phyloP scores from a whole-genome alignment of 1,140 invertebrate species.

The Cotesia chilonis region DNA sequence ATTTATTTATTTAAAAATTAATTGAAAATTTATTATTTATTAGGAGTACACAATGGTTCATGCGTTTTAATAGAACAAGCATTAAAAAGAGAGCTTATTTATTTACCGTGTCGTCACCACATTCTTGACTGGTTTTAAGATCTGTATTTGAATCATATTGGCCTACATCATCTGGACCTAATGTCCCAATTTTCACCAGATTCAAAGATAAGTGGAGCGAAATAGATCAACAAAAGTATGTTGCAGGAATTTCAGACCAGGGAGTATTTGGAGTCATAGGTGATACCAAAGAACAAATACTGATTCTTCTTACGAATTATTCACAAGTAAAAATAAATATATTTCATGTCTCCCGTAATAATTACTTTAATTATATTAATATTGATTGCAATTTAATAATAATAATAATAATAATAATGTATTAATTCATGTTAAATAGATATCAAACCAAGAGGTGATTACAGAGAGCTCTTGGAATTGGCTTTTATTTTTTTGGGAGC shows the following conservation, averaged over 20 bases:
- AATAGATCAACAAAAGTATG: slow-evolving; percentile 47
- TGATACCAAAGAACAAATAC: slow-evolving; percentile 22
- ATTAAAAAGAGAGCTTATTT: slow-evolving; percentile 31
- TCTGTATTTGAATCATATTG: slow-evolving; percentile 44
- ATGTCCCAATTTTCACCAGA: slow-evolving; percentile 49
- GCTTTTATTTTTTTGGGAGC: slow-evolving; percentile 41
- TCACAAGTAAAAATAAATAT: slow-evolving; percentile 26
- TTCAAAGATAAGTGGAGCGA: slow-evolving; percentile 46
- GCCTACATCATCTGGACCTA: slow-evolving; percentile 43
- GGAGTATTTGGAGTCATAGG: slow-evolving; percentile 11
- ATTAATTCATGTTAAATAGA: slow-evolving; percentile 26
- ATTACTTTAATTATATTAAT: not conserved
- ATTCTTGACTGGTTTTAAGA: slow-evolving; percentile 47
- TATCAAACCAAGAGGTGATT: slow-evolving; percentile 39
- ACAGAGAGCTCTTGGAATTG: slow-evolving; percentile 42
- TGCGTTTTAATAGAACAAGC: slow-evolving; percentile 34
- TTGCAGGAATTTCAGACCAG: slow-evolving; percentile 19
- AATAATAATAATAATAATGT: slow-evolving; percentile 22
- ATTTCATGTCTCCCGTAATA: not conserved
- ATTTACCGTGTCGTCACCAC: slow-evolving; percentile 48
- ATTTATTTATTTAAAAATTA: slow-evolving; percentile 8
- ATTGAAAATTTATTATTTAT: slow-evolving; percentile 14
- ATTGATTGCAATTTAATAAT: slow-evolving; percentile 11
- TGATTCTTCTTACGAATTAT: slow-evolving; percentile 9
- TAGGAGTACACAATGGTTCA: slow-evolving; percentile 34